Conservation (phyloP, 2,797 vertebrate species). For the Pantherophis alleghaniensis region DNA sequence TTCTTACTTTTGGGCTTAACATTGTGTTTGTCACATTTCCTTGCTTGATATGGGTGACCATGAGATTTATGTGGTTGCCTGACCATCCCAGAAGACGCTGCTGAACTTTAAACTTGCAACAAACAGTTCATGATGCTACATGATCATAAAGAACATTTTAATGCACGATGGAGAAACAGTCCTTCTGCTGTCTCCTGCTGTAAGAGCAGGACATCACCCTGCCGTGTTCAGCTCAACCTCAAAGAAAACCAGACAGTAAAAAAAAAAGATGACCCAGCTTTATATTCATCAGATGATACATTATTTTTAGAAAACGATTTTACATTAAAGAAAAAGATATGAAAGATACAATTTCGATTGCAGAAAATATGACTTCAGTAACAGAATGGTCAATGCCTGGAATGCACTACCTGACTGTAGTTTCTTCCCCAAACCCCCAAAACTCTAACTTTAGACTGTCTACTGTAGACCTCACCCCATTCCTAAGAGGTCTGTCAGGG, state of each 20-base stretch:
- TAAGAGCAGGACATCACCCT: neutral
- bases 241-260: neutral
- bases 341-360: neutral
- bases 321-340: slow-evolving; percentile 25
- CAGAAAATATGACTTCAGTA: too few species aligned
- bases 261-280: neutral
- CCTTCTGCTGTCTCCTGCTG: neutral
- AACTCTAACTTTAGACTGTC: too few species aligned
- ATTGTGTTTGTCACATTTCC: neutral
- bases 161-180: neutral
- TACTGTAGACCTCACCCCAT: too few species aligned
- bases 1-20: neutral
- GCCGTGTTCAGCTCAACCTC: neutral
- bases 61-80: neutral
- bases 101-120: neutral
- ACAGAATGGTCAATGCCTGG: too few species aligned
- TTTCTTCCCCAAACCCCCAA: too few species aligned
- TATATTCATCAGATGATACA: slow-evolving; percentile 1
- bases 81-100: neutral
- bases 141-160: neutral
- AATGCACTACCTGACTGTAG: too few species aligned
- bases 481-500: too few species aligned
- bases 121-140: neutral
- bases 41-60: neutral
- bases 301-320: slow-evolving; percentile 34